Conservation (phyloP, 2,113 vertebrate species). For the Eira barbara region DNA sequence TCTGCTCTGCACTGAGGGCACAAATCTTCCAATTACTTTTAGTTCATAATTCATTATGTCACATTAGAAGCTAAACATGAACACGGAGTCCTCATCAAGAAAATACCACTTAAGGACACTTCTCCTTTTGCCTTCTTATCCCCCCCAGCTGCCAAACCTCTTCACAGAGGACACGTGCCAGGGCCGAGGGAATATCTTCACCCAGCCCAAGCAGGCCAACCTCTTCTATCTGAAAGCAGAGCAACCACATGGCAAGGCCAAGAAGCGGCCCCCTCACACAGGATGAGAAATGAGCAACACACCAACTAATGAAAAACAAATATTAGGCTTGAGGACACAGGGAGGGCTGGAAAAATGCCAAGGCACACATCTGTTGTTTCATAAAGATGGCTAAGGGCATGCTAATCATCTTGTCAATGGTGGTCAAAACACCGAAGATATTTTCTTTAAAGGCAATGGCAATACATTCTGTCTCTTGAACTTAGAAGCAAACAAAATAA, state of each 20-base stretch:
- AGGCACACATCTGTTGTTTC: conserved; percentile 44
- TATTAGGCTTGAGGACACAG: conserved; percentile 8
- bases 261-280: background rate
- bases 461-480: background rate
- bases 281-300: background rate
- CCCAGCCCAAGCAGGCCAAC: background rate
- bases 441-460: background rate
- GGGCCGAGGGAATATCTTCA: background rate
- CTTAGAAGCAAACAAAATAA: background rate
- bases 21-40: conserved; percentile 59
- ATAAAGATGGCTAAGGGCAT: conserved; percentile 28
- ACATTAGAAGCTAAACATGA: conserved; percentile 48
- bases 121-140: background rate
- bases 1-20: conserved; percentile 49
- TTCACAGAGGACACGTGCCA: background rate
- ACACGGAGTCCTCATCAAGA: conserved; percentile 7
- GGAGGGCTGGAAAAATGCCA: conserved; percentile 26
- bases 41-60: conserved; percentile 67
- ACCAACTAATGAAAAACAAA: background rate
- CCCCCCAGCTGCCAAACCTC: background rate
- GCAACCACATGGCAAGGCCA: background rate
- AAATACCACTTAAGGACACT: background rate
- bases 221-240: background rate
- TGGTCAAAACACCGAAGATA: background rate
- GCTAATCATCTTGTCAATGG: conserved; percentile 20